Conservation (phyloP, 2,113 vertebrate genomes). For the Varanus komodoensis region DNA sequence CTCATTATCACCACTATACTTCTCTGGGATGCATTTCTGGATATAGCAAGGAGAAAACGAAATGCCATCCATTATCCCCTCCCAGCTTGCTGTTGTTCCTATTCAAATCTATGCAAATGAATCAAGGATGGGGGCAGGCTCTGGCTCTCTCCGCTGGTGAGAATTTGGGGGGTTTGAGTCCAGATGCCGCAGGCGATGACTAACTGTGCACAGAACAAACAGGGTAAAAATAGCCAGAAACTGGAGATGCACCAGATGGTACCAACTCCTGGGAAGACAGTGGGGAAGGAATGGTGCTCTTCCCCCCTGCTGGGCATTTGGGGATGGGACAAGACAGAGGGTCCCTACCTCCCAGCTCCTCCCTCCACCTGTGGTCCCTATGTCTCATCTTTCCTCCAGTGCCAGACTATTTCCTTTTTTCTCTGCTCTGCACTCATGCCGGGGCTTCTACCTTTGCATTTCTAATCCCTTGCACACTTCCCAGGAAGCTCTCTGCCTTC, state of each 20-base stretch:
- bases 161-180: conserved; percentile 25
- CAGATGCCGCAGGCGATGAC: conserved; percentile 33
- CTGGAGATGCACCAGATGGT: conserved; percentile 38
- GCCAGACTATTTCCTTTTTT: not conserved
- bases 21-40: not conserved
- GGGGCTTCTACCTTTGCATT: not conserved
- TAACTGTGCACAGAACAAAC: conserved; percentile 17
- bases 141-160: conserved; percentile 32
- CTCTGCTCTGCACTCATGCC: not conserved
- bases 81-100: not conserved
- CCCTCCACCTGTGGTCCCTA: not conserved
- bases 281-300: conserved; percentile 8
- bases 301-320: conserved; percentile 13
- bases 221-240: conserved; percentile 37
- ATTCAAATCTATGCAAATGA: conserved; percentile 38
- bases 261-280: conserved; percentile 15
- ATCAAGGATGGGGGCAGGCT: not conserved
- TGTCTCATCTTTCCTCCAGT: not conserved
- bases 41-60: not conserved
- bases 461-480: not conserved
- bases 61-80: no score
- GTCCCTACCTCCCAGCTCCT: not conserved
- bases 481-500: not conserved
- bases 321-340: conserved; percentile 6
- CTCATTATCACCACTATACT: not conserved